These are phyloP conservation scores for Corvus cornix DNA, from an alignment of 2,113 vertebrate genomes.

Conservation along the genomic window DNA sequence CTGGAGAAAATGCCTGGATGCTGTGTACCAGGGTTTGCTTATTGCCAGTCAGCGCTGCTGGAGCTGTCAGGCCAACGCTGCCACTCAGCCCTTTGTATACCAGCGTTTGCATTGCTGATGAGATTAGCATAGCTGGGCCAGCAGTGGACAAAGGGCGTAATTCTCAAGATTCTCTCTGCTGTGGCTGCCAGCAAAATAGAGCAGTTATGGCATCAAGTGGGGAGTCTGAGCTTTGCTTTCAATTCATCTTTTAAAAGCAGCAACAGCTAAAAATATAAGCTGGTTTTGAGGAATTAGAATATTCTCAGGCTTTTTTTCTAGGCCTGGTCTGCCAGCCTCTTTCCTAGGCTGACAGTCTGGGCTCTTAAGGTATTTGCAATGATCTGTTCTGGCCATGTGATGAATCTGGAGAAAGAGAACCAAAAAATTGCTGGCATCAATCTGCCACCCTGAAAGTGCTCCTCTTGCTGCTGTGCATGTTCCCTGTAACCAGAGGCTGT, in stretches of 20 bases:
- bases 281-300: not conserved
- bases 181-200: not conserved
- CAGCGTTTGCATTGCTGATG: conserved; percentile 10
- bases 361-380: not conserved
- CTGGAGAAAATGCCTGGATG: not conserved
- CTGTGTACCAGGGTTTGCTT: not conserved
- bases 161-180: not conserved
- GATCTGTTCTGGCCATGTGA: not conserved
- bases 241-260: not conserved
- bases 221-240: not conserved
- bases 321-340: not conserved
- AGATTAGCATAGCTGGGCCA: conserved; percentile 16
- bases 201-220: not conserved
- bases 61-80: not conserved
- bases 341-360: not conserved
- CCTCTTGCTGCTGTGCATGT: not conserved
- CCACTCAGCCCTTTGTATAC: not conserved
- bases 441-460: not conserved
- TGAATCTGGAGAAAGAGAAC: not conserved
- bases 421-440: not conserved
- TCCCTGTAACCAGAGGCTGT: not conserved
- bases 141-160: not conserved
- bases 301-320: not conserved
- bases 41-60: not conserved
- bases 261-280: not conserved